Base-by-base conservation (phyloP, 1,140 invertebrate genomes). In the Melanaphis sacchari region DNA sequence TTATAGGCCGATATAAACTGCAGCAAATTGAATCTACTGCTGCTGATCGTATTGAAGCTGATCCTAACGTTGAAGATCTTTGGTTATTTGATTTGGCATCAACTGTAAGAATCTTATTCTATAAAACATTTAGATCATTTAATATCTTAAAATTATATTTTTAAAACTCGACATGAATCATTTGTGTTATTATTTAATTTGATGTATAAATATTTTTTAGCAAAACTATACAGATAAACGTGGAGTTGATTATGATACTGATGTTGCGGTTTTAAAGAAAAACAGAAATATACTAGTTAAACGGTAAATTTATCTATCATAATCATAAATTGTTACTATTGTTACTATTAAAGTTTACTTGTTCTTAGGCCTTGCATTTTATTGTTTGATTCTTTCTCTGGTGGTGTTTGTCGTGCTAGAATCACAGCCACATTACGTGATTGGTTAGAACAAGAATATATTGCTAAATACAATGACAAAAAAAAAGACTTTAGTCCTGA, bases 361-460 rank as follows among this genome's bases (percentile, higher is more conserved):
- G 46, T 85, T 85, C 46, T 43, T 54, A 94, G 94, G 82, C 98
- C 99, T 0, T 98, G 98, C 95, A 99, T 99, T 94, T 96, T 99
- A 91, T 98, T 99, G 95, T 99, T 99, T 95, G 98, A 99, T 95
- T 99, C 99, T 0, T 95, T 99, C 94, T 97, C 97, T 94, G 97
- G 97, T 31, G 97, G 97, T 31, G 97, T 97, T 93, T 0, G 9
- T 11, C 96, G 98, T 94, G 96, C 96, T 54, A 96, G 97, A 93
- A 97, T 99, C 93, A 97, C 98, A 8, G 97, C 98, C 21, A 99
- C 98, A 0, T 95, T 99, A 91, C 95, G 98, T 52, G 98, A 98
- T 94, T 99, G 99, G 95, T 96, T 99, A 38, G 97, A 97, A 76
- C 97, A 98, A 94, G 99, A 99, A 96, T 98, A 98, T 95, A 96